A percentile compares a stretch with the other conserved stretches of the same genome.
These are phyloP conservation scores for Mythimna impura DNA, from an alignment of 2,888 invertebrate genomes.

Conservation along the genomic window DNA sequence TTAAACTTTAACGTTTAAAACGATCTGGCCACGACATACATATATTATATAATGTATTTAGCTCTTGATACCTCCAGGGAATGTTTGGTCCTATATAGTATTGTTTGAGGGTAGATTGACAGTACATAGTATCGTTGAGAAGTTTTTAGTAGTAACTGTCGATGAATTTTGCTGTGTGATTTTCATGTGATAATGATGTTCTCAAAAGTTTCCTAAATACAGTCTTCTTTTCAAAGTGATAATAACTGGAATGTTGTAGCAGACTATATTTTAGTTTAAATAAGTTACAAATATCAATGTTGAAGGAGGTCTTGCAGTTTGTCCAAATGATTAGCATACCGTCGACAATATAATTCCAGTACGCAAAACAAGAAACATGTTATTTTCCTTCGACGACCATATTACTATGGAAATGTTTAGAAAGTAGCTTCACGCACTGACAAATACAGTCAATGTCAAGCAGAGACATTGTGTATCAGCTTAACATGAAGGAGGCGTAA, in stretches of 20 bases:
- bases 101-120: slow-evolving; percentile 12
- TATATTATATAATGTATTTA: too few relatives aligned
- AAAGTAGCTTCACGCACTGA: slow-evolving; percentile 44
- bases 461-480: slow-evolving; percentile 11
- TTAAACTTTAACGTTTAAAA: too few relatives aligned
- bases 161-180: neutral
- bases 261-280: neutral
- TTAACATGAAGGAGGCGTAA: slow-evolving; percentile 11
- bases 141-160: slow-evolving; percentile 1
- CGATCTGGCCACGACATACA: too few relatives aligned
- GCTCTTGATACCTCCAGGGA: neutral
- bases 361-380: slow-evolving; percentile 19
- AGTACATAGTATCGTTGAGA: slow-evolving; percentile 8
- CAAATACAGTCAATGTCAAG: slow-evolving; percentile 23
- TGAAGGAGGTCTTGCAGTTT: slow-evolving; percentile 29
- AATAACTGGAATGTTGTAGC: neutral
- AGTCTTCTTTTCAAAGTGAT: neutral
- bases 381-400: slow-evolving; percentile 34
- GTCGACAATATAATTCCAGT: slow-evolving; percentile 21
- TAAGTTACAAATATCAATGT: slow-evolving; percentile 9
- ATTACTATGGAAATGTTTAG: slow-evolving; percentile 52
- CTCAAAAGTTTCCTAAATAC: neutral
- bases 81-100: neutral
- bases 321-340: slow-evolving; percentile 35
- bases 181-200: slow-evolving; percentile 4